phyloP scores from a whole-genome alignment of 2,888 invertebrate genomes.

The Brassicogethes aeneus region DNA sequence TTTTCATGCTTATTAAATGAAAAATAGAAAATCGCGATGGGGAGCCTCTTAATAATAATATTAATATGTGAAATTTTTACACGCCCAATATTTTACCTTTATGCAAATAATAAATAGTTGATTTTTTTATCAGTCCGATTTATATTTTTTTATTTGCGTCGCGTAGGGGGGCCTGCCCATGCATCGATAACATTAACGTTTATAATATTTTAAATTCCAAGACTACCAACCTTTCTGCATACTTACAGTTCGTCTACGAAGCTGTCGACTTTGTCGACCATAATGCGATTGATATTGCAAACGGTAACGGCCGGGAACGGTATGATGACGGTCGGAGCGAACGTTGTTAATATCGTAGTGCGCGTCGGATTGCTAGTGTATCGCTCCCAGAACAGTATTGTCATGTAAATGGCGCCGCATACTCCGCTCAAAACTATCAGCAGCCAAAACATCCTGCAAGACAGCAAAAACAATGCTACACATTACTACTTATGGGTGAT shows the following conservation, averaged over 20 bases:
- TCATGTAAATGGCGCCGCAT: slow-evolving; percentile 31
- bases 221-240: neutral
- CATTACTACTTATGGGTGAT: no score
- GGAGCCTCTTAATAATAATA: no score
- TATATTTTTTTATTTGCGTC: no score
- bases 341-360: slow-evolving; percentile 29
- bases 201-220: neutral
- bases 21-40: no score
- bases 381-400: slow-evolving; percentile 32
- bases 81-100: no score
- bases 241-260: slow-evolving; percentile 23
- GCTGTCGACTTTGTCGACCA: slow-evolving; percentile 23
- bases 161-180: no score
- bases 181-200: no score
- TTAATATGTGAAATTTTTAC: no score
- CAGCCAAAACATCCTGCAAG: slow-evolving; percentile 31
- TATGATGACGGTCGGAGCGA: slow-evolving; percentile 27
- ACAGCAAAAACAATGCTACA: no score
- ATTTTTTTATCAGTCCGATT: no score
- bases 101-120: no score
- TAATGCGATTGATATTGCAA: slow-evolving; percentile 31
- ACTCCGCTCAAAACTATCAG: slow-evolving; percentile 24
- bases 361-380: slow-evolving; percentile 34
- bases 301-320: slow-evolving; percentile 38
- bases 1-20: no score